Base-by-base conservation (phyloP, 2,797 vertebrate species). In the Sebastes elongatus region DNA sequence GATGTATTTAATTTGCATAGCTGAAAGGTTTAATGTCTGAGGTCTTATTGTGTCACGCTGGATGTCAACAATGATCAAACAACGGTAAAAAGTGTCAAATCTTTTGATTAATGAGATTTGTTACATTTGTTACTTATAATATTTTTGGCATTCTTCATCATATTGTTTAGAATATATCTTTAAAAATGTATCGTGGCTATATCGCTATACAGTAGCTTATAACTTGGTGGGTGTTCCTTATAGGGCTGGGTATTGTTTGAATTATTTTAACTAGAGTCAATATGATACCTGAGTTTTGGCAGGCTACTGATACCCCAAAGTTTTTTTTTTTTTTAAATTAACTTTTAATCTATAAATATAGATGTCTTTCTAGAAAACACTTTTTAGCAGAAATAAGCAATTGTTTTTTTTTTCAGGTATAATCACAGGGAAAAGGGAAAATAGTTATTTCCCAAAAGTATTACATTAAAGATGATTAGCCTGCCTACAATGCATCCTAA, bases 1-100 rank as follows among this genome's bases (percentile, higher is more conserved):
- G 92, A 85, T 91, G 89, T 95, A 94, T 95, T 95, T 95, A 94
- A 95, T 94, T 95, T 92, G 94, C 89, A 93, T 91, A 86, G 85
- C 84, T 82, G 78, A 81, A 82, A 88, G 89, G 68, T 90, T 89
- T 88, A 78, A 71, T 77, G 72, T 86, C 71, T 83, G 23, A 38
- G 67, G 62, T 78, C 77, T 78, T 33, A 61, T 76, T 85, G 82
- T 84, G 18, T 81, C 49, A 84, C 42, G 23, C 25, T 68, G 53
- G 32, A 66, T 75, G 73, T 86, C 62, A 83, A 77, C 79, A 81
- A 74, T 49, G 46, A 67, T 83, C 69, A 83, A 80, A 84, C 83
- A 80, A 67, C 33, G 38, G 1, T 32, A 64, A 23, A 69, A 71
- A 22, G 33, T 13, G 20, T 59, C 4, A 64, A 30, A 65, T 69